These are phyloP conservation scores for Galerucella nymphaeae DNA, from an alignment of 2,888 invertebrate genomes.

Conservation along the genomic window DNA sequence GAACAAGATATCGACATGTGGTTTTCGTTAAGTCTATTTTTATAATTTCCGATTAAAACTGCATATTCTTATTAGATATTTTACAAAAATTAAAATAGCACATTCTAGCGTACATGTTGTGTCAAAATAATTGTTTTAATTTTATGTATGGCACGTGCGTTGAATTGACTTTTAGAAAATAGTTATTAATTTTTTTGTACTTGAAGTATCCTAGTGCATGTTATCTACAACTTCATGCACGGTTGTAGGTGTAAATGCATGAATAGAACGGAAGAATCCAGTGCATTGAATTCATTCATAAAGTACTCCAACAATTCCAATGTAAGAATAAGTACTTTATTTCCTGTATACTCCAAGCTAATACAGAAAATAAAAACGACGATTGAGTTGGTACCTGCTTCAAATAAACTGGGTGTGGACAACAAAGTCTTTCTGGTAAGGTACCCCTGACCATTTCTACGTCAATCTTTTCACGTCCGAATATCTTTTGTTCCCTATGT, in stretches of 20 bases:
- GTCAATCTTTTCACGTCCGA: conserved; percentile 33
- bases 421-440: conserved; percentile 17
- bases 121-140: too few species aligned
- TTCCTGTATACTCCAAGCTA: conserved; percentile 25
- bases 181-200: not conserved
- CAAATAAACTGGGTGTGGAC: conserved; percentile 29
- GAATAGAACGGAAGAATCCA: conserved; percentile 18
- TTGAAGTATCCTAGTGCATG: not conserved
- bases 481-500: conserved; percentile 31
- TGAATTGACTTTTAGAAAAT: not conserved
- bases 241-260: conserved; percentile 10
- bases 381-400: conserved; percentile 28
- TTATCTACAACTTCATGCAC: not conserved
- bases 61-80: too few species aligned
- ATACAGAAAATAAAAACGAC: conserved; percentile 15
- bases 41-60: too few species aligned
- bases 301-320: conserved; percentile 22
- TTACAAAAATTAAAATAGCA: too few species aligned
- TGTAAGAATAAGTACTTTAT: conserved; percentile 19
- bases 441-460: conserved; percentile 30
- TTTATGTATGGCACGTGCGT: not conserved
- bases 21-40: too few species aligned
- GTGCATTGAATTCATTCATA: conserved; percentile 5
- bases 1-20: too few species aligned
- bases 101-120: too few species aligned